phyloP scores from a whole-genome alignment of 2,888 invertebrate species.

The Synanthedon formicaeformis region DNA sequence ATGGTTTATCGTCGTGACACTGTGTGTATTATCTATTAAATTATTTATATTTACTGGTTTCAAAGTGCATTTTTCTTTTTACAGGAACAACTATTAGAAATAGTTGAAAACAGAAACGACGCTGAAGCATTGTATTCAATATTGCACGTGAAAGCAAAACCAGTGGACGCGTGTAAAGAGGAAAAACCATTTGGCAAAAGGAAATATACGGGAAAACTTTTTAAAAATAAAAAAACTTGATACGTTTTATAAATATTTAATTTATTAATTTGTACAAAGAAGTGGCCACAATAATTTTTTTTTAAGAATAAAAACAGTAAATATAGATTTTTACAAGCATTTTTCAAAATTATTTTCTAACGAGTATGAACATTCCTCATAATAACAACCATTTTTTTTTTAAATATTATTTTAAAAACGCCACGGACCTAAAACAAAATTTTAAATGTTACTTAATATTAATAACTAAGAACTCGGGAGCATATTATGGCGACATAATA shows the following conservation, averaged over 20 bases:
- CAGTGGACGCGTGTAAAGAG: constrained; percentile 52
- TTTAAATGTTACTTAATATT: background rate
- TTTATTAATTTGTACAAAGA: constrained; percentile 1
- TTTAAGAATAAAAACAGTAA: background rate
- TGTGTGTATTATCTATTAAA: background rate
- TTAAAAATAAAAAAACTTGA: constrained; percentile 33
- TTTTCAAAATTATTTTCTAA: background rate
- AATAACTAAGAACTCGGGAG: too few species aligned
- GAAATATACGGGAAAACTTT: constrained; percentile 39
- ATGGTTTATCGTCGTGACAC: background rate
- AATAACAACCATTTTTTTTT: constrained; percentile 1
- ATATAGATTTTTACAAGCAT: background rate
- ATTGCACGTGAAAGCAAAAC: constrained; percentile 75
- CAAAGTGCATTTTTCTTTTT: constrained; percentile 13
- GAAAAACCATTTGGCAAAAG: constrained; percentile 44
- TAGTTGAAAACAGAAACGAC: constrained; percentile 80
- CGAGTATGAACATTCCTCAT: background rate
- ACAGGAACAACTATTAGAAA: constrained; percentile 76
- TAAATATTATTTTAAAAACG: constrained; percentile 6
- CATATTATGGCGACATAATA: too few species aligned
- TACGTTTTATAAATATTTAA: background rate
- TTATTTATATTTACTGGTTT: too few species aligned
- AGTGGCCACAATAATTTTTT: background rate
- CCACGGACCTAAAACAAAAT: constrained; percentile 19
- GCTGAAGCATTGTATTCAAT: constrained; percentile 77